Evolutionary conservation across 2,888 invertebrate genomes (phyloP), one percentile per base, ranked within the genome.

Genomic region (Sarcophaga subvicina): DNA sequence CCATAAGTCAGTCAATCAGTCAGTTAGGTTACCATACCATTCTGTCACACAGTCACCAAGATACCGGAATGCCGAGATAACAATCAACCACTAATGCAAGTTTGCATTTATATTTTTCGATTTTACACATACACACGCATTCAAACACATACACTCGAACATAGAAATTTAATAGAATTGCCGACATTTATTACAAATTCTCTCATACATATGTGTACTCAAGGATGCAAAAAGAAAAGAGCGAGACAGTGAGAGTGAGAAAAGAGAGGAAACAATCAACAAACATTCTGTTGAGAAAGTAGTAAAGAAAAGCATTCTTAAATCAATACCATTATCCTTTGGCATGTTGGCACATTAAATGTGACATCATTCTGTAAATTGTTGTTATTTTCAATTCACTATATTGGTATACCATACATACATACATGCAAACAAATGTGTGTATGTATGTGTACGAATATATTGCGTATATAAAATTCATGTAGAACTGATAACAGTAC

Each of bases 321-420:
- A 77, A 77, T 73, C 80, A 85, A 78, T 81, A 64, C 47, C 73
- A 81, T 78, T 85, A 78, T 77, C 62, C 71, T 80, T 49, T 85
- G 60, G 72, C 72, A 63, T 62, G 62, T 69, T 78, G 47, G 54
- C 66, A 66, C 66, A 27, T 66, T 76, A 79, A 37, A 20, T 59
- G 59, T 83, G 70, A 83, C 75, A 84, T 71, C 71, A 66, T n/a
- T 62, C 37, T 54, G 54, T 54, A 54, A 54, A 54, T 54, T 54
- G 12, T 54, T 54, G 54, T 54, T 49, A 49, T 49, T 49, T 49
- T 12, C 4, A 54, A 14, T 14, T 54, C 14, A 12, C 17, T 54
- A 17, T 49, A 14, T 22, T 49, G 49, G 49, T 37, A 8, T 8
- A 8, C 8, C 37, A 37, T 37, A 37, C 8, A 37, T 8, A 6